Base-by-base conservation (phyloP, 2,113 vertebrate species). In the Phaethornis superciliosus region DNA sequence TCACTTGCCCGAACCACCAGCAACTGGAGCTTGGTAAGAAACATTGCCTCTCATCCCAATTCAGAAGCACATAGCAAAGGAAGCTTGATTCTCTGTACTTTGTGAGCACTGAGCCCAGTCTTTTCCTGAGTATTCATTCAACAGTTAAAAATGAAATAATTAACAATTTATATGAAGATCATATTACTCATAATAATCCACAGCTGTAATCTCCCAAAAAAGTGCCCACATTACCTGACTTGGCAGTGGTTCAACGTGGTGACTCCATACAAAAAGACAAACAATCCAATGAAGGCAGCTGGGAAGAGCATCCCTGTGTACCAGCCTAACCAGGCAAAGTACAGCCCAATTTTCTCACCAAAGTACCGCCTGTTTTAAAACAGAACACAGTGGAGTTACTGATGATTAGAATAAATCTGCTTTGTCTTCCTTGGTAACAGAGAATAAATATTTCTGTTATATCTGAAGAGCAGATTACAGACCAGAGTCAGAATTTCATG, bases 231-330 rank as follows among this genome's bases (percentile, higher is more conserved):
- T 95, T 98, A 99, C 99, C 99, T 99, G 98, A 99, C 99, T 98
- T 99, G 98, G 97, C 98, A 99, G 96, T 99, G 98, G 93, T 99
- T 98, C 97, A 99, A 89, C 52, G 99, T 99, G 90, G 98, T 99
- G 95, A 99, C 80, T 81, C 99, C 99, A 3, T 99, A 99, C 84
- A 99, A 94, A 94, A 99, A 99, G 90, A 99, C 99, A 68, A 99
- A 97, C 19, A 99, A 81, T 71, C 99, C 99, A 28, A 99, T 99
- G 89, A 99, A 97, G 46, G 99, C 99, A 26, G 99, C 99, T 75
- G 99, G 99, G 95, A 99, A 99, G 93, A 99, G 98, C 99, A 99
- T 99, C 91, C 99, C 99, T 0, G 99, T 99, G 97, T 99, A 99
- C 99, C 99, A 99, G 94, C 99, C 99, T 74, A 99, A 90, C 99